Conservation (phyloP, 2,113 vertebrate species). For the Ariopsis seemanni region DNA sequence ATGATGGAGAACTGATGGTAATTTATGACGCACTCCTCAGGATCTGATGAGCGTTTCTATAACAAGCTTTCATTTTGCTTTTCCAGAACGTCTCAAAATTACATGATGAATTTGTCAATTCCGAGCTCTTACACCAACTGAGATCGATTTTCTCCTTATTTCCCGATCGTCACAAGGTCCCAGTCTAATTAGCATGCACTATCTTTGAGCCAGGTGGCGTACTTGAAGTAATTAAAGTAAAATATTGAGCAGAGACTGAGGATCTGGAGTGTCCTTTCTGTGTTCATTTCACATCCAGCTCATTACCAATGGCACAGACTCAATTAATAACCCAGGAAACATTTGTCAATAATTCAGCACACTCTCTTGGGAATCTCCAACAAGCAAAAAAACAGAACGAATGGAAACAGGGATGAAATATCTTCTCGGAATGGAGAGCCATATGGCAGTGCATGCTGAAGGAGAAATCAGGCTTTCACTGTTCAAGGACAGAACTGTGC, state of each 20-base stretch:
- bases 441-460: slow-evolving; percentile 59
- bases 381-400: slow-evolving; percentile 34
- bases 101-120: not conserved
- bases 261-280: slow-evolving; percentile 59
- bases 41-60: not conserved
- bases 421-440: slow-evolving; percentile 50
- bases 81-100: not conserved
- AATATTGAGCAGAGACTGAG: slow-evolving; percentile 65
- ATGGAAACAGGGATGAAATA: slow-evolving; percentile 29
- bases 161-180: slow-evolving; percentile 37
- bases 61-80: not conserved
- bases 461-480: slow-evolving; percentile 40
- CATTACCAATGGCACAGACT: slow-evolving; percentile 52
- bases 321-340: slow-evolving; percentile 55
- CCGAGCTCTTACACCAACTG: not conserved
- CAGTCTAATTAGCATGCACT: slow-evolving; percentile 48
- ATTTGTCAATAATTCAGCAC: slow-evolving; percentile 47
- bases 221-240: slow-evolving; percentile 79
- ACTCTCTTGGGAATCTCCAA: slow-evolving; percentile 41
- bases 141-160: slow-evolving; percentile 7
- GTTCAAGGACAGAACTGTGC: slow-evolving; percentile 4
- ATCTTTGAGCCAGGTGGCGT: slow-evolving; percentile 54
- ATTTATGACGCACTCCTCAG: slow-evolving; percentile 13
- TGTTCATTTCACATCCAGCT: slow-evolving; percentile 55
- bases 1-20: not conserved